phyloP scores from a whole-genome alignment of 2,888 invertebrate genomes.

The Hecatera dysodea region DNA sequence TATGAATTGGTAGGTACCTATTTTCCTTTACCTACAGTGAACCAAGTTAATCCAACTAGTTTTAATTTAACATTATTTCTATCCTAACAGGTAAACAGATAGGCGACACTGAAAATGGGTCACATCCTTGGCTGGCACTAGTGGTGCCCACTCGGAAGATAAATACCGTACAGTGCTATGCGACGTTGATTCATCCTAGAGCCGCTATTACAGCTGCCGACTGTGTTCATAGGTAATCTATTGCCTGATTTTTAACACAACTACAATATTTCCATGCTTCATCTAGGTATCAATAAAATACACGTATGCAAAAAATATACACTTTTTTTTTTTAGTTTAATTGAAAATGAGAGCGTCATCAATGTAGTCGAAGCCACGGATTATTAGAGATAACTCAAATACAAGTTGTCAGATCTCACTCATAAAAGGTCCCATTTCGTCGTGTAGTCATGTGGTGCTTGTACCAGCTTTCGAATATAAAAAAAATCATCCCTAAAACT shows the following conservation, averaged over 20 bases:
- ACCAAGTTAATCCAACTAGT: neutral
- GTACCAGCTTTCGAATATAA: too few species aligned
- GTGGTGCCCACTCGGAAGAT: slow-evolving; percentile 77
- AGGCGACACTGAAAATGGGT: slow-evolving; percentile 73
- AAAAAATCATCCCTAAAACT: too few species aligned
- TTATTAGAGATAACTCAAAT: too few species aligned
- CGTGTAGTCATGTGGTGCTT: too few species aligned
- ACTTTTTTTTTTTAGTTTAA: too few species aligned
- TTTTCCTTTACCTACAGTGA: neutral
- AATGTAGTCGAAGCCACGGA: too few species aligned
- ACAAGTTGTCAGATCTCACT: too few species aligned
- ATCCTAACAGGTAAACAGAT: slow-evolving; percentile 70
- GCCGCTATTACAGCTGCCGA: slow-evolving; percentile 83
- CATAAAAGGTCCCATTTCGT: too few species aligned
- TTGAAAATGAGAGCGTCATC: too few species aligned
- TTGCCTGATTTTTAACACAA: neutral
- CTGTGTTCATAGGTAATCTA: slow-evolving; percentile 80
- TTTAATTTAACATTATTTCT: neutral
- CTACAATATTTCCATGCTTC: neutral
- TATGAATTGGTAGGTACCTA: neutral
- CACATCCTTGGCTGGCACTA: slow-evolving; percentile 83
- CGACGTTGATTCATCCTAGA: slow-evolving; percentile 82
- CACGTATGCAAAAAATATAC: too few species aligned
- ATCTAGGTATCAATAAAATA: too few species aligned
- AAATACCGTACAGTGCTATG: slow-evolving; percentile 83